Percentiles rank a stretch among this genome's conserved stretches.
phyloP scores from a whole-genome alignment of 2,888 invertebrate species.

The Drosophila phalerata region DNA sequence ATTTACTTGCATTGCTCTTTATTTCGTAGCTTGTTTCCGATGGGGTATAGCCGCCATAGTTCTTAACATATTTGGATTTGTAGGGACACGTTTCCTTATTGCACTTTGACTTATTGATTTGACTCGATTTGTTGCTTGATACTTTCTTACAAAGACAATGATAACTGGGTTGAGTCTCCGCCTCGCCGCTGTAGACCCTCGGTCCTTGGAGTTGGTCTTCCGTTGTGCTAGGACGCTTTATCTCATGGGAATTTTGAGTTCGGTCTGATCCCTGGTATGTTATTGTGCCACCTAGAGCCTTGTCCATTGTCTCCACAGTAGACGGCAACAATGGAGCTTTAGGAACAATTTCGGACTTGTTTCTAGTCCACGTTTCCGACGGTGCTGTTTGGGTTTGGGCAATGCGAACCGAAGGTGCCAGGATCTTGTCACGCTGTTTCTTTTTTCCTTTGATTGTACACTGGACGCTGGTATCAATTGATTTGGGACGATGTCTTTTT shows the following conservation, averaged over 20 bases:
- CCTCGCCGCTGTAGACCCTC: not conserved
- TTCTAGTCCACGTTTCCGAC: not conserved
- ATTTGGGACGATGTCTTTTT: not conserved
- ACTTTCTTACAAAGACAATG: not conserved
- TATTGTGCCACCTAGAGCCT: not conserved
- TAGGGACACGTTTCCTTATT: not conserved
- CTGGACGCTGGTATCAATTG: constrained; percentile 21
- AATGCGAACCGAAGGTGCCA: not conserved
- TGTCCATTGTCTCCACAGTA: not conserved
- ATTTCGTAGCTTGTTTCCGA: constrained; percentile 33
- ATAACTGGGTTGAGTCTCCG: not conserved
- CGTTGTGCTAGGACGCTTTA: not conserved
- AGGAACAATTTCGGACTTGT: not conserved
- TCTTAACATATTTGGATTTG: not conserved
- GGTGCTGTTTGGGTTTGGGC: constrained; percentile 8
- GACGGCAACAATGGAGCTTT: not conserved
- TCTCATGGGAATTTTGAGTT: not conserved
- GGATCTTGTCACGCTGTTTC: not conserved
- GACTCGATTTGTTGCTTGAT: not conserved
- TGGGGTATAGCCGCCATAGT: constrained; percentile 45
- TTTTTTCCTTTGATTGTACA: constrained; percentile 6
- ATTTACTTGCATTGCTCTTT: not conserved
- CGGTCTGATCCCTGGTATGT: no score
- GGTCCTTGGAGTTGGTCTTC: not conserved
- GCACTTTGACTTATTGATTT: not conserved